Conservation (phyloP, 2,888 invertebrate species). For the Platynereis dumerilii region DNA sequence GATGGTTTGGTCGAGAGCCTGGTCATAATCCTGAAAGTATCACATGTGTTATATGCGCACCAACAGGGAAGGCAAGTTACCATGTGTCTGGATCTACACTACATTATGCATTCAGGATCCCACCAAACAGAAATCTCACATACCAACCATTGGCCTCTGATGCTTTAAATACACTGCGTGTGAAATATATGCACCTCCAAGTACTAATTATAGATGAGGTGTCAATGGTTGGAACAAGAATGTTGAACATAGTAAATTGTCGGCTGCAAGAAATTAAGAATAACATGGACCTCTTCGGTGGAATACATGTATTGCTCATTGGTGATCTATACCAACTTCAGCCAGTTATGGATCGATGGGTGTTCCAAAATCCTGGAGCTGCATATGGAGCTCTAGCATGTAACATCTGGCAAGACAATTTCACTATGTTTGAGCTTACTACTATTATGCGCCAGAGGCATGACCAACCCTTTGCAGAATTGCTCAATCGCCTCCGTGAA, state of each 20-base stretch:
- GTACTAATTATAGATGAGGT: slow-evolving; percentile 4
- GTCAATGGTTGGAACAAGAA: too few relatives aligned
- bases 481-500: background rate
- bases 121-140: background rate
- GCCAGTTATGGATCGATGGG: background rate
- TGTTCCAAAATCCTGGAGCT: background rate
- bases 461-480: background rate
- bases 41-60: too few relatives aligned
- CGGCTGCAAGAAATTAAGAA: too few relatives aligned
- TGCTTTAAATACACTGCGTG: slow-evolving; percentile 2
- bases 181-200: background rate
- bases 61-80: too few relatives aligned
- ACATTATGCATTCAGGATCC: too few relatives aligned
- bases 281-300: background rate
- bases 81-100: too few relatives aligned
- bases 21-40: too few relatives aligned
- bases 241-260: too few relatives aligned
- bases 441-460: background rate
- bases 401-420: background rate
- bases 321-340: slow-evolving; percentile 6
- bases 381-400: background rate
- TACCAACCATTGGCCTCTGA: background rate
- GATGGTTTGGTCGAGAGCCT: too few relatives aligned
- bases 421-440: slow-evolving; percentile 2
- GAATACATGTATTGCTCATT: background rate